These are phyloP conservation scores for Thymelicus sylvestris DNA, from an alignment of 2,888 invertebrate species.

Conservation along the genomic window DNA sequence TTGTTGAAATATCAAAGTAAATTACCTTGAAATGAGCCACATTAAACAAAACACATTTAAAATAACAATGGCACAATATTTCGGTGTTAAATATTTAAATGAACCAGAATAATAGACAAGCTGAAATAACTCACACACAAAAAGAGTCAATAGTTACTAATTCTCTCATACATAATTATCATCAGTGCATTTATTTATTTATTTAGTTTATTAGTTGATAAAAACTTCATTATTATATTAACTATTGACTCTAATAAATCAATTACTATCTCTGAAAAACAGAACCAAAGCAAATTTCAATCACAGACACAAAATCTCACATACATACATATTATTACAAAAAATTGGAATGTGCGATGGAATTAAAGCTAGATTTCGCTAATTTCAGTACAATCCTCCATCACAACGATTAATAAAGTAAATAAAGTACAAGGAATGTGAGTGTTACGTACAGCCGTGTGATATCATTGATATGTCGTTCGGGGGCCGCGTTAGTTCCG, in stretches of 20 bases:
- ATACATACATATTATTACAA: not conserved
- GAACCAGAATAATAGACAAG: too few relatives aligned
- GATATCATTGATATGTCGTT: slow-evolving; percentile 21
- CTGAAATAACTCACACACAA: not conserved
- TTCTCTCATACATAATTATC: too few relatives aligned
- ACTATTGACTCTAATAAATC: not conserved
- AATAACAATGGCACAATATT: slow-evolving; percentile 8
- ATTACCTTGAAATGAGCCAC: not conserved
- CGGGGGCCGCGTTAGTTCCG: slow-evolving; percentile 45
- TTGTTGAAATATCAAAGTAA: not conserved
- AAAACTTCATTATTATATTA: not conserved
- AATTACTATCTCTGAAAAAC: not conserved
- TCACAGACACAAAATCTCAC: not conserved
- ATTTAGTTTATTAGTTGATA: too few relatives aligned
- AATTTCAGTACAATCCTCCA: not conserved
- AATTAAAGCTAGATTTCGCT: not conserved
- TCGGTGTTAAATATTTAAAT: not conserved
- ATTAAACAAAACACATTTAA: not conserved
- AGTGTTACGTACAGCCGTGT: slow-evolving; percentile 15
- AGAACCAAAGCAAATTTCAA: not conserved
- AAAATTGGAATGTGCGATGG: not conserved
- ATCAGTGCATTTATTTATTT: too few relatives aligned
- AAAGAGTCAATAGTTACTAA: not conserved
- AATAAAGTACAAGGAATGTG: not conserved
- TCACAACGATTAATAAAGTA: not conserved